These are phyloP conservation scores for Actinia tenebrosa DNA, from an alignment of 64 coral and sea anemone genomes.

Conservation along the genomic window DNA sequence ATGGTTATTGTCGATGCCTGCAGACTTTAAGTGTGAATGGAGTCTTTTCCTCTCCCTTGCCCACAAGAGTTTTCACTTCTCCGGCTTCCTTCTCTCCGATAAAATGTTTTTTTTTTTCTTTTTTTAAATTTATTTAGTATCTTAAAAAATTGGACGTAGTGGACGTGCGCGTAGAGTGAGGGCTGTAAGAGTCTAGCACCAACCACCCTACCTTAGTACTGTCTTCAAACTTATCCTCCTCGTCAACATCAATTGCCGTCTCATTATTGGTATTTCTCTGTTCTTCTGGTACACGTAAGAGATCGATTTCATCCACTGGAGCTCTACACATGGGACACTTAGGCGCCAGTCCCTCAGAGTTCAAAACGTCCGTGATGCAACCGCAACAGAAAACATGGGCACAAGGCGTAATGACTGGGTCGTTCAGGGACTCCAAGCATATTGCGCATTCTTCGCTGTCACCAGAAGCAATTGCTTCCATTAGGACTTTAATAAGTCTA, in stretches of 20 bases:
- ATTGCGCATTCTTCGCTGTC: conserved; percentile 80
- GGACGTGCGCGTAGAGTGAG: too few species aligned
- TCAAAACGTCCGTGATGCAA: conserved; percentile 76
- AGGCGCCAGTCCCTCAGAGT: conserved; percentile 49
- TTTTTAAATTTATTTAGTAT: too few species aligned
- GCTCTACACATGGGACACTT: conserved; percentile 74
- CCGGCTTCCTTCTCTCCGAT: too few species aligned
- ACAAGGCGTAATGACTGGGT: conserved; percentile 83
- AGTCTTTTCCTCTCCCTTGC: too few species aligned
- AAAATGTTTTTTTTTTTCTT: too few species aligned
- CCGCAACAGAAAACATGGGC: conserved; percentile 74
- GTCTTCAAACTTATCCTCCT: neutral
- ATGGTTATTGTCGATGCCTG: too few species aligned
- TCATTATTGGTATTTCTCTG: conserved; percentile 44
- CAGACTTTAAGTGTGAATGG: too few species aligned
- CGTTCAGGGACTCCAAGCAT: conserved; percentile 68
- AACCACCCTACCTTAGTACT: conserved; percentile 62
- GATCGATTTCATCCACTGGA: conserved; percentile 63
- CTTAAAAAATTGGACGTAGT: too few species aligned
- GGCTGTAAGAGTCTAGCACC: neutral
- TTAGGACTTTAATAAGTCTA: conserved; percentile 63
- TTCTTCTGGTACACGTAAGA: conserved; percentile 67
- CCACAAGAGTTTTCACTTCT: too few species aligned
- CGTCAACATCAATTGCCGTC: conserved; percentile 9
- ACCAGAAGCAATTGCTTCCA: conserved; percentile 54